Percentiles rank a stretch among this genome's conserved stretches.
These are phyloP conservation scores for Melieria crassipennis DNA, from an alignment of 2,888 invertebrate genomes.

Conservation along the genomic window DNA sequence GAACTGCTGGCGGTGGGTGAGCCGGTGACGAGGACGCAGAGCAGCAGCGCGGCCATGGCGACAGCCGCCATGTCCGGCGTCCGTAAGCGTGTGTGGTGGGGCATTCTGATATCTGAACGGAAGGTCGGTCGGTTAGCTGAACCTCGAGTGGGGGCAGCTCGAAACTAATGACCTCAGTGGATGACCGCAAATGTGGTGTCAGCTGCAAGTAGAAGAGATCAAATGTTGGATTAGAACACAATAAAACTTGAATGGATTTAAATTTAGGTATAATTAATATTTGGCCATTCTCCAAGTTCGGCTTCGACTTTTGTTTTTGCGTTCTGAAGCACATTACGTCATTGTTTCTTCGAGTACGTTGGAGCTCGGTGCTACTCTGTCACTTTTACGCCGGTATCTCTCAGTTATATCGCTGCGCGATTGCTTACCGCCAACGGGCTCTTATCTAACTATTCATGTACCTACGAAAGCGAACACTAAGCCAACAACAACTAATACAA, in stretches of 20 bases:
- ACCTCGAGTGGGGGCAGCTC: not conserved
- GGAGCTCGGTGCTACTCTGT: too few species aligned
- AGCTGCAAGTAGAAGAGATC: conserved; percentile 12
- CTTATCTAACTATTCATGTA: too few species aligned
- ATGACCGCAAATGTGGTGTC: not conserved
- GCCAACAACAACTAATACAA: too few species aligned
- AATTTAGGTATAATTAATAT: too few species aligned
- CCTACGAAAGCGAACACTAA: too few species aligned
- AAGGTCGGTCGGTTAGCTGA: not conserved
- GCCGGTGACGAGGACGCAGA: conserved; percentile 33
- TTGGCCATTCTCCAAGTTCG: too few species aligned
- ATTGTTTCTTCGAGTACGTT: too few species aligned
- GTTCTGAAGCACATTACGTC: too few species aligned
- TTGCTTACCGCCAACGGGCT: too few species aligned
- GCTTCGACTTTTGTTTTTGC: too few species aligned
- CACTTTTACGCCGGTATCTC: too few species aligned
- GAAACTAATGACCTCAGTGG: not conserved
- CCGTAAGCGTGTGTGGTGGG: conserved; percentile 3
- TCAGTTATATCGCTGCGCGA: too few species aligned
- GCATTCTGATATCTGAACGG: conserved; percentile 25
- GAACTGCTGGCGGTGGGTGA: conserved; percentile 11
- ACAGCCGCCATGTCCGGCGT: conserved; percentile 16
- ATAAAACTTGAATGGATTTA: not conserved
- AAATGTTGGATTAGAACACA: not conserved
- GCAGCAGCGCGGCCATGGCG: conserved; percentile 37